Percentiles rank a stretch among this genome's conserved stretches.
These are phyloP conservation scores for Cheilosia scutellata DNA, from an alignment of 2,888 invertebrate genomes.

Conservation along the genomic window DNA sequence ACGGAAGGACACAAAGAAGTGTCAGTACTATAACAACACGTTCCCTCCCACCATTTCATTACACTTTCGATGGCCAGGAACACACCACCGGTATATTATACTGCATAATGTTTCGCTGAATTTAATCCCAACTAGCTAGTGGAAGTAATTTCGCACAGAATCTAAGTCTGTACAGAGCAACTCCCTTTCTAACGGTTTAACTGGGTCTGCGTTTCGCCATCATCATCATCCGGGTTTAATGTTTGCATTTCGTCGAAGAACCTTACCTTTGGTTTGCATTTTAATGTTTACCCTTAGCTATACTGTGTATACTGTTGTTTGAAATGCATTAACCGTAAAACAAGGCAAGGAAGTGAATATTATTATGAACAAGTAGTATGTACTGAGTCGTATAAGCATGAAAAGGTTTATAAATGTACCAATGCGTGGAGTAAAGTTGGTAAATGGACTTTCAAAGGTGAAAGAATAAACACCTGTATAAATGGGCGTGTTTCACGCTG, in stretches of 20 bases:
- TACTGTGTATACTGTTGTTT: constrained; percentile 32
- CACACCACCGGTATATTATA: constrained; percentile 11
- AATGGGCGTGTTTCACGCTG: constrained; percentile 11
- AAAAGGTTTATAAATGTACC: background rate
- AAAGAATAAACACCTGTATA: constrained; percentile 28
- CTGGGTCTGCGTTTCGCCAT: constrained; percentile 39
- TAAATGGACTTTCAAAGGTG: constrained; percentile 26
- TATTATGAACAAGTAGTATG: background rate
- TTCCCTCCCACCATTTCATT: constrained; percentile 8
- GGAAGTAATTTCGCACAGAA: constrained; percentile 42
- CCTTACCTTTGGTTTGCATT: constrained; percentile 33
- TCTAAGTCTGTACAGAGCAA: constrained; percentile 7
- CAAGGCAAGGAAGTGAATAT: background rate
- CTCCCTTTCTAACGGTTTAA: constrained; percentile 26
- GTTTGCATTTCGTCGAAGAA: constrained; percentile 41
- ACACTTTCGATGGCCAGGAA: constrained; percentile 17
- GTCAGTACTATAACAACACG: background rate
- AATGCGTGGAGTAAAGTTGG: constrained; percentile 10
- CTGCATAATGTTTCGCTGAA: constrained; percentile 50
- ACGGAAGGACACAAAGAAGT: constrained; percentile 44
- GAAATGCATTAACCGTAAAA: constrained; percentile 42
- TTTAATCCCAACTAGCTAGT: constrained; percentile 49
- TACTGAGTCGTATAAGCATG: background rate
- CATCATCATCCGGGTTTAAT: constrained; percentile 25
- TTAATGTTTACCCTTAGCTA: constrained; percentile 28